Evolutionary conservation across 2,888 invertebrate species (phyloP).

Genomic region (Leucozona laternaria): DNA sequence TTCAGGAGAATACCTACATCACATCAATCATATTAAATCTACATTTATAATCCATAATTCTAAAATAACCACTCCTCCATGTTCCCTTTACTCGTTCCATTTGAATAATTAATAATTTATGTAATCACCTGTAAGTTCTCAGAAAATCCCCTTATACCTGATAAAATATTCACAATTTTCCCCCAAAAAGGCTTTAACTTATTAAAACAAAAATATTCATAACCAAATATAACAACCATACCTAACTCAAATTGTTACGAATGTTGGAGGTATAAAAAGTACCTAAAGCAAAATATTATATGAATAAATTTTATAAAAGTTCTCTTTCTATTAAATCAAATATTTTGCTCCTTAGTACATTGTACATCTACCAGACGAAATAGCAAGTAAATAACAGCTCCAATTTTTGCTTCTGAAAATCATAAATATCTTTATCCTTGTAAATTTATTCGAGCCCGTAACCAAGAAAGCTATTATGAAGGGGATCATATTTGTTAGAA

Average conservation of each 20-base stretch:
- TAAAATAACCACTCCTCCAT: background rate
- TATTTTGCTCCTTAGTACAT: background rate
- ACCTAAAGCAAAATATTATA: background rate
- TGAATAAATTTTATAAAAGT: constrained; percentile 1
- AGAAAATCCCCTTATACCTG: background rate
- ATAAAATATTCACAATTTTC: background rate
- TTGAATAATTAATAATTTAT: constrained; percentile 8
- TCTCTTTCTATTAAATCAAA: background rate
- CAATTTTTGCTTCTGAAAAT: background rate
- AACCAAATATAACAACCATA: background rate
- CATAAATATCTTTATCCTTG: background rate
- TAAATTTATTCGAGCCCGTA: background rate
- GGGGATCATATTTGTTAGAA: too few relatives aligned
- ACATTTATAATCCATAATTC: background rate
- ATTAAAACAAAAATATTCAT: background rate
- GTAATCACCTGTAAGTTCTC: constrained; percentile 11
- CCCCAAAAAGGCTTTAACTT: background rate
- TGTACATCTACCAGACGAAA: background rate
- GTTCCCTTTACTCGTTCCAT: background rate
- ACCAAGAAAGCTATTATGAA: background rate
- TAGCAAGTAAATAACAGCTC: background rate
- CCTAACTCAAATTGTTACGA: background rate
- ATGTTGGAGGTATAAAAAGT: background rate
- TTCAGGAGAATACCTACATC: too few relatives aligned
- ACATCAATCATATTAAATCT: background rate